Conservation (phyloP, 2,797 vertebrate genomes). For the Bovichtus variegatus region DNA sequence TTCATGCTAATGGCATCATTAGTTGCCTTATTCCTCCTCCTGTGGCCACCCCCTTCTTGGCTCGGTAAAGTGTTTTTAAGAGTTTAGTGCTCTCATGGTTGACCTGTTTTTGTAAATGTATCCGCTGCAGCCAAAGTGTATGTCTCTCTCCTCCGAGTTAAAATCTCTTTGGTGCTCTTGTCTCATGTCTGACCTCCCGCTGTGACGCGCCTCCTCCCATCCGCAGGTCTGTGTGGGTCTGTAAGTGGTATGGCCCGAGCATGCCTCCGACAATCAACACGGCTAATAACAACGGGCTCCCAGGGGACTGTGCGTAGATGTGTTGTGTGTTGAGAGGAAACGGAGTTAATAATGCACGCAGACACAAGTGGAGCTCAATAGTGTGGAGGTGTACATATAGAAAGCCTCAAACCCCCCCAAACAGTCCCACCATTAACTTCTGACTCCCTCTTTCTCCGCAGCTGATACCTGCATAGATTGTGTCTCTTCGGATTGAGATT, state of each 20-base stretch:
- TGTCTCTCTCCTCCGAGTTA: background rate
- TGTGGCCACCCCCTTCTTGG: background rate
- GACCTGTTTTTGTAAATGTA: background rate
- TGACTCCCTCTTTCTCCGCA: background rate
- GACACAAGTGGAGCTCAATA: constrained; percentile 21
- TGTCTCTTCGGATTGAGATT: background rate
- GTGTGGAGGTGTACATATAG: background rate
- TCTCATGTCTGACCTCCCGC: constrained; percentile 23
- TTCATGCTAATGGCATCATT: background rate
- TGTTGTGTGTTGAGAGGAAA: constrained; percentile 16
- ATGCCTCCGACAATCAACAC: constrained; percentile 61
- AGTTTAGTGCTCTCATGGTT: background rate
- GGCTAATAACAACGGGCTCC: constrained; percentile 64
- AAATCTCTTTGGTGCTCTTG: constrained; percentile 14
- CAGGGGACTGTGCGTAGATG: constrained; percentile 33
- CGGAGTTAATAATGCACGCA: constrained; percentile 63
- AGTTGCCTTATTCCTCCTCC: background rate
- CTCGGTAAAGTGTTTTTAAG: background rate
- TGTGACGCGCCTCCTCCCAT: background rate
- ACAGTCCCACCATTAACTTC: background rate
- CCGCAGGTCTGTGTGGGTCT: constrained; percentile 30
- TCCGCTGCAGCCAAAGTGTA: background rate
- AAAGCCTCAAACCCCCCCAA: constrained; percentile 11
- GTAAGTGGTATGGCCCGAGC: constrained; percentile 69
- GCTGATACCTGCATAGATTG: background rate